Evolutionary conservation across 2,113 vertebrate species (phyloP).

Genomic region (Epinephelus lanceolatus): DNA sequence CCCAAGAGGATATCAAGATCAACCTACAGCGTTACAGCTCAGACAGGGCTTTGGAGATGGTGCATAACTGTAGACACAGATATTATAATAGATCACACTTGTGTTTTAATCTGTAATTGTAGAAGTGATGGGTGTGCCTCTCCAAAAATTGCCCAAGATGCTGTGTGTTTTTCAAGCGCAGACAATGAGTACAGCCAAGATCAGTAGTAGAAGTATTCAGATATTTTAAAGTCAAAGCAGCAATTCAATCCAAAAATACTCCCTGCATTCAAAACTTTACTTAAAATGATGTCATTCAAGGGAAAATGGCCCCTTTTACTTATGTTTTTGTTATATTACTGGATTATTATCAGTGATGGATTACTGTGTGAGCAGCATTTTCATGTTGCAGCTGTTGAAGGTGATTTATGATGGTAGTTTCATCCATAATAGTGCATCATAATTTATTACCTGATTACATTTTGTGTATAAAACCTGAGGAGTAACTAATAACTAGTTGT

Average conservation of each 20-base stretch:
- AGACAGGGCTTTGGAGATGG: neutral
- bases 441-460: neutral
- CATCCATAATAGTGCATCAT: neutral
- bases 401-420: neutral
- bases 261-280: too few species aligned
- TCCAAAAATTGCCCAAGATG: neutral
- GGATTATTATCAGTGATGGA: neutral
- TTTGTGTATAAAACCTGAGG: neutral
- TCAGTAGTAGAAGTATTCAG: too few species aligned
- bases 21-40: neutral
- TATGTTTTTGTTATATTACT: neutral
- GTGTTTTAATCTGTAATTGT: neutral
- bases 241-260: too few species aligned
- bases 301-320: too few species aligned
- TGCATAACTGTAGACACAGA: too few species aligned
- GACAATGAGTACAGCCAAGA: neutral
- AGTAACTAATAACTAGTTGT: neutral
- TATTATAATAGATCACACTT: neutral
- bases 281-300: too few species aligned
- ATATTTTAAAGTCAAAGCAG: neutral
- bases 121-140: neutral
- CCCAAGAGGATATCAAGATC: slow-evolving; percentile 15
- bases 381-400: neutral
- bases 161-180: neutral
- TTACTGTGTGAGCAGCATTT: neutral